Evolutionary conservation across 2,888 invertebrate species (phyloP).

Genomic region (Acholoe squamosa): DNA sequence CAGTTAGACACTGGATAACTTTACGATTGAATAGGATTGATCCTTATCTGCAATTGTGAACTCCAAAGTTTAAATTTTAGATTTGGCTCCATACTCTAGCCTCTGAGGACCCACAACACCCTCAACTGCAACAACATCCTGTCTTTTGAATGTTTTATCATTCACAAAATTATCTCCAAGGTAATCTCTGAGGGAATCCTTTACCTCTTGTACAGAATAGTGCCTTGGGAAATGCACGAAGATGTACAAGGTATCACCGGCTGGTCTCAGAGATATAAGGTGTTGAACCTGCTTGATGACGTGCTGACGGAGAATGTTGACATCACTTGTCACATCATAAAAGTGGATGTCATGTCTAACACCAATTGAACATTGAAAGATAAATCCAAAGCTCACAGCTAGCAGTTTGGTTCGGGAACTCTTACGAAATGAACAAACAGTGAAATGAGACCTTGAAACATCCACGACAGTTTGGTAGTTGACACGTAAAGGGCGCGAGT

Average conservation of each 20-base stretch:
- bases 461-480: neutral
- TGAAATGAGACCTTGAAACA: neutral
- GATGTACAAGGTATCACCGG: neutral
- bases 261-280: neutral
- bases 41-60: no score
- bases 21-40: no score
- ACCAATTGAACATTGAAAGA: neutral
- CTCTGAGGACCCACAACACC: neutral
- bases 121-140: neutral
- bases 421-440: neutral
- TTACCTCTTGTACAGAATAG: neutral
- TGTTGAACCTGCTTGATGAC: neutral
- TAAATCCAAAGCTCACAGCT: neutral
- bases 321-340: neutral
- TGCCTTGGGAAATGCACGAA: neutral
- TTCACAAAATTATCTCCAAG: neutral
- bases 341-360: neutral
- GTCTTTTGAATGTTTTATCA: neutral
- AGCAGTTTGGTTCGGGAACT: neutral
- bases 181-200: neutral
- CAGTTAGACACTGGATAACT: no score
- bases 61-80: neutral
- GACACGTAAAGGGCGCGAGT: neutral
- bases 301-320: neutral
- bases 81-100: neutral